Base-by-base conservation (phyloP, 2,113 vertebrate species). In the Pantherophis guttatus region DNA sequence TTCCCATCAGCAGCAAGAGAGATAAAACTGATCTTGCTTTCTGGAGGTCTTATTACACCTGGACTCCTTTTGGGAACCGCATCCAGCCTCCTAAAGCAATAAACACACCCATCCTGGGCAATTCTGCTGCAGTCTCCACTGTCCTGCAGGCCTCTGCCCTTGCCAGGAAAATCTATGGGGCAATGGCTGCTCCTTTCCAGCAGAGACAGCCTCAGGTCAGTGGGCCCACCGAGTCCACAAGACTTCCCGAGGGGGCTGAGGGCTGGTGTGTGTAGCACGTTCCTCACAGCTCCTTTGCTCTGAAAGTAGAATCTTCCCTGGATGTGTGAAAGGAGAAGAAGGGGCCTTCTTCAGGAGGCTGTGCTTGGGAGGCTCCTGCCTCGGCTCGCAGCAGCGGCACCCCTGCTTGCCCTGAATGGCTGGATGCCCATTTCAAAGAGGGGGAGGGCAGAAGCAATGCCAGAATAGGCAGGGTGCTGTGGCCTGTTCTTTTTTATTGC, bases 1-100 rank as follows among this genome's bases (percentile, higher is more conserved):
- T 85, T 91, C 95, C 33, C 10, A 97, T 97, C 91, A 98, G 98
- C 97, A 98, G 93, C 88, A 97, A 97, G 95, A 93, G 97, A 98
- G 98, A 98, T 98, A 98, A 98, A 98, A 97, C 96, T 96, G 97
- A 98, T 94, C 97, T 98, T 97, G 97, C 98, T 98, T 99, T 98
- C 99, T 95, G 21, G 98, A 98, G 99, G 97, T 97, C 98, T 97
- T 98, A 98, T 98, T 98, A 98, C 98, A 98, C 98, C 98, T 98
- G 98, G 98, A 99, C 97, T 97, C 97, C 99, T 98, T 98, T 97
- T 94, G 98, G 98, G 99, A 99, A 97, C 94, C 65, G 97, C 97
- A 98, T 98, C 99, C 99, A 98, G 96, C 96, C 96, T 96, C 95
- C 97, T 97, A 98, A 97, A 98, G 98, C 98, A 99, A 98, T 98